Percentiles rank a stretch among this genome's conserved stretches.
phyloP scores from a whole-genome alignment of 1,140 invertebrate species.

The Drosophila triauraria region DNA sequence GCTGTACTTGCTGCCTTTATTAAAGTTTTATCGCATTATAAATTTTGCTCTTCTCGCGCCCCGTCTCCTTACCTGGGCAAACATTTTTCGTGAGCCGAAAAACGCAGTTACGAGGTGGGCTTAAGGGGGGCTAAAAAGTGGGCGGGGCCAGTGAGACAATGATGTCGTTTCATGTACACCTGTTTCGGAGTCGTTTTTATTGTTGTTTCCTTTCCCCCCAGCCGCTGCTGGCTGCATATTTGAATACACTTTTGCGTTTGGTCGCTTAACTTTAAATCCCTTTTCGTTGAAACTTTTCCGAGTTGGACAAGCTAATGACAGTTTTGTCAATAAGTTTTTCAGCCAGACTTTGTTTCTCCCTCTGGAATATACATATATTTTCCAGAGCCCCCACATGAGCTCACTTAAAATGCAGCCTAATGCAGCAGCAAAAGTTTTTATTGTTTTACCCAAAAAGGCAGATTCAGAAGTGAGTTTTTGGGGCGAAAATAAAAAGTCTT shows the following conservation, averaged over 20 bases:
- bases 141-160: conserved; percentile 56
- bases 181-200: conserved; percentile 80
- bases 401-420: conserved; percentile 66
- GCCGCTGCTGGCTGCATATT: conserved; percentile 57
- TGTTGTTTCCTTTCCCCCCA: conserved; percentile 52
- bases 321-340: conserved; percentile 80
- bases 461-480: background rate
- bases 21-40: conserved; percentile 84
- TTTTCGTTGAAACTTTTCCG: conserved; percentile 48
- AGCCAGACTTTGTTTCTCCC: conserved; percentile 9
- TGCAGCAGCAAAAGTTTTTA: conserved; percentile 74
- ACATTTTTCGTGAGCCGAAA: conserved; percentile 78
- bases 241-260: conserved; percentile 80
- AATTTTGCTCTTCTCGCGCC: conserved; percentile 61
- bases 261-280: conserved; percentile 81
- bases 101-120: conserved; percentile 48
- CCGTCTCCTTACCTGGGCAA: conserved; percentile 32
- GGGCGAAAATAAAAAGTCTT: conserved; percentile 45
- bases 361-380: background rate
- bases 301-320: conserved; percentile 78
- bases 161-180: conserved; percentile 80
- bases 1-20: conserved; percentile 71
- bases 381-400: conserved; percentile 14
- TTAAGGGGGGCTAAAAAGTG: background rate
- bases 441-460: conserved; percentile 52